A percentile compares a stretch with the other conserved stretches of the same genome.
These are phyloP conservation scores for Lepidocyrtinus sp. DNA, from an alignment of 2,888 invertebrate species.

Conservation along the genomic window DNA sequence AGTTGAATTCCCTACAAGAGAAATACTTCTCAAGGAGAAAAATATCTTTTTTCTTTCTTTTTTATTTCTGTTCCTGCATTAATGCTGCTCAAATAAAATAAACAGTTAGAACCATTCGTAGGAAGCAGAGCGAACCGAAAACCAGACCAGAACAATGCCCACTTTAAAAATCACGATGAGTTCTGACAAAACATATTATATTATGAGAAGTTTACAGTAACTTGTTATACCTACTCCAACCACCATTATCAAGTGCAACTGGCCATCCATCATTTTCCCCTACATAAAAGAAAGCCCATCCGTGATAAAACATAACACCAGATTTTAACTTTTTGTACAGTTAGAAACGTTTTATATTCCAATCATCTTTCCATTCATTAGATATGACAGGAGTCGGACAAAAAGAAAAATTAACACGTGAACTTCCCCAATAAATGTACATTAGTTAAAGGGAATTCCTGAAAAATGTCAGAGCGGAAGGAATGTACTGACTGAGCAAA, in stretches of 20 bases:
- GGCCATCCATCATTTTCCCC: constrained; percentile 33
- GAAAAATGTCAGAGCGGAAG: background rate
- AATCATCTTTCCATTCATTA: constrained; percentile 6
- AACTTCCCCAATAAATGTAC: background rate
- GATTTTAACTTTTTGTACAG: constrained; percentile 23
- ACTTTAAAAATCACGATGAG: constrained; percentile 28
- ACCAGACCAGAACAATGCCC: constrained; percentile 54
- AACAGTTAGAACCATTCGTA: constrained; percentile 54
- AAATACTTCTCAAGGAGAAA: constrained; percentile 11
- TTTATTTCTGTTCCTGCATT: constrained; percentile 14
- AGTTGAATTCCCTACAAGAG: background rate
- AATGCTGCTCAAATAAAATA: constrained; percentile 28
- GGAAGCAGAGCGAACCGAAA: constrained; percentile 58
- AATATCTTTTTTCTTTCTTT: constrained; percentile 3
- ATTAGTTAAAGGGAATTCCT: constrained; percentile 7
- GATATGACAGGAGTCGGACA: background rate
- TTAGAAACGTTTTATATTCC: constrained; percentile 22
- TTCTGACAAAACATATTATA: constrained; percentile 18
- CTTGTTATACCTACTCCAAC: constrained; percentile 11
- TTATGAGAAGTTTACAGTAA: constrained; percentile 14
- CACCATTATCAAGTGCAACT: constrained; percentile 17
- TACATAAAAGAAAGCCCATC: no score
- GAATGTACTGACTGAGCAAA: constrained; percentile 1
- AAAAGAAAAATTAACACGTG: constrained; percentile 12
- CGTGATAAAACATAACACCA: background rate